Conservation (phyloP, 2,888 invertebrate genomes). For the Zootermopsis nevadensis region DNA sequence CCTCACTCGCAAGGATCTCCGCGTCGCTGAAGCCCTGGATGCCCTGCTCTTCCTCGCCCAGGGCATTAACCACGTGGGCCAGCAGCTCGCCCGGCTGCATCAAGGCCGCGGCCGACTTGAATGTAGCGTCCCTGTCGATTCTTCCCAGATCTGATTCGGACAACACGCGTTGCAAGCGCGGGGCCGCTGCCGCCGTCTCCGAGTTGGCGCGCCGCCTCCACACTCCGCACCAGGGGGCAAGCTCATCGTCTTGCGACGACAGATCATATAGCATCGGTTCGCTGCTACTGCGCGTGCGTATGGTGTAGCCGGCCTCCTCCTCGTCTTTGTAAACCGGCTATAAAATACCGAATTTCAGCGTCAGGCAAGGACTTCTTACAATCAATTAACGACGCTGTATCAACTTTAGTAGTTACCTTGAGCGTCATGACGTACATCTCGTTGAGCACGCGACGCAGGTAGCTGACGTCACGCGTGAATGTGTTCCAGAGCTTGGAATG, state of each 20-base stretch:
- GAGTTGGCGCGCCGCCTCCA: slow-evolving; percentile 59
- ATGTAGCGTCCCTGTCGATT: slow-evolving; percentile 83
- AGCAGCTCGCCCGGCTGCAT: slow-evolving; percentile 81
- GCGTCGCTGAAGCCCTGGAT: slow-evolving; percentile 79
- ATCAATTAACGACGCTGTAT: too few relatives aligned
- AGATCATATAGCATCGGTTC: slow-evolving; percentile 47
- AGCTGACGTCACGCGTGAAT: slow-evolving; percentile 79
- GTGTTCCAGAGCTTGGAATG: slow-evolving; percentile 82
- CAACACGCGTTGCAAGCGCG: slow-evolving; percentile 68
- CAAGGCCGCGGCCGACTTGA: slow-evolving; percentile 69
- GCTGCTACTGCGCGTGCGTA: slow-evolving; percentile 52
- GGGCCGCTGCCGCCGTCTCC: slow-evolving; percentile 55
- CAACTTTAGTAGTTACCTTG: slow-evolving; percentile 68
- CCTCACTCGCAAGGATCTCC: slow-evolving; percentile 79
- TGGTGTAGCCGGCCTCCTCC: slow-evolving; percentile 62
- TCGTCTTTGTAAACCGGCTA: slow-evolving; percentile 77
- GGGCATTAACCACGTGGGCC: slow-evolving; percentile 80
- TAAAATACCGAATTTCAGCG: slow-evolving; percentile 55
- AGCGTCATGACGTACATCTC: slow-evolving; percentile 86
- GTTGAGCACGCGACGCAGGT: slow-evolving; percentile 79
- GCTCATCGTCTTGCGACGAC: slow-evolving; percentile 43
- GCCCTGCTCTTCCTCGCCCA: slow-evolving; percentile 64
- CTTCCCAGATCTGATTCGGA: slow-evolving; percentile 84
- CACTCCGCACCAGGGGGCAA: slow-evolving; percentile 37
- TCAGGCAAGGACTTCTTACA: too few relatives aligned